Evolutionary conservation across 1,140 invertebrate species (phyloP).

Genomic region (Colletes gigas): DNA sequence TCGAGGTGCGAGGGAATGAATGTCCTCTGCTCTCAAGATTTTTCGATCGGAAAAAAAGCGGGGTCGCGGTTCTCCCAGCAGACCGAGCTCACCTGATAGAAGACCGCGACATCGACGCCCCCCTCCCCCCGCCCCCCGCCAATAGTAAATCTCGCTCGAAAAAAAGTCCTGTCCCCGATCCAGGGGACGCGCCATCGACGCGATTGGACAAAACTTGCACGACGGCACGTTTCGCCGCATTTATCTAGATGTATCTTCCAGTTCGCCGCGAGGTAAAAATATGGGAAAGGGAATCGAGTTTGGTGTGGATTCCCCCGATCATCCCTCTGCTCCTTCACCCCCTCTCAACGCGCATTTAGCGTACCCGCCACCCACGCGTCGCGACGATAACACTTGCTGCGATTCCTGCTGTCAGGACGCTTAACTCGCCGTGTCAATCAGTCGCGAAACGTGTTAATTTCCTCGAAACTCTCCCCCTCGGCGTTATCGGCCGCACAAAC

Average conservation of each 20-base stretch:
- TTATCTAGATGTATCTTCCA: constrained; percentile 76
- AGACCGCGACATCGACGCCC: constrained; percentile 38
- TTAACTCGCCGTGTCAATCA: constrained; percentile 45
- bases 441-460: constrained; percentile 58
- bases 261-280: constrained; percentile 69
- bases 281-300: constrained; percentile 70
- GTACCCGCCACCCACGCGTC: constrained; percentile 15
- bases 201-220: constrained; percentile 60
- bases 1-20: background rate
- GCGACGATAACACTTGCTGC: constrained; percentile 51
- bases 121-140: constrained; percentile 17
- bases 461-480: constrained; percentile 28
- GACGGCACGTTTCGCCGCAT: constrained; percentile 72
- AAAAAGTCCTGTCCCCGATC: constrained; percentile 37
- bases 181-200: constrained; percentile 3
- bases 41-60: background rate
- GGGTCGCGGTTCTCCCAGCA: background rate
- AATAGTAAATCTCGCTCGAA: constrained; percentile 61
- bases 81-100: constrained; percentile 33
- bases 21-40: background rate
- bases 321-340: background rate
- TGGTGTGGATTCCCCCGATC: constrained; percentile 28
- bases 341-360: constrained; percentile 11
- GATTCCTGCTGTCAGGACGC: constrained; percentile 46
- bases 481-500: background rate